A percentile compares a stretch with the other conserved stretches of the same genome.
Evolutionary conservation across 2,113 vertebrate genomes (phyloP).

Genomic region (Kobus ellipsiprymnus): DNA sequence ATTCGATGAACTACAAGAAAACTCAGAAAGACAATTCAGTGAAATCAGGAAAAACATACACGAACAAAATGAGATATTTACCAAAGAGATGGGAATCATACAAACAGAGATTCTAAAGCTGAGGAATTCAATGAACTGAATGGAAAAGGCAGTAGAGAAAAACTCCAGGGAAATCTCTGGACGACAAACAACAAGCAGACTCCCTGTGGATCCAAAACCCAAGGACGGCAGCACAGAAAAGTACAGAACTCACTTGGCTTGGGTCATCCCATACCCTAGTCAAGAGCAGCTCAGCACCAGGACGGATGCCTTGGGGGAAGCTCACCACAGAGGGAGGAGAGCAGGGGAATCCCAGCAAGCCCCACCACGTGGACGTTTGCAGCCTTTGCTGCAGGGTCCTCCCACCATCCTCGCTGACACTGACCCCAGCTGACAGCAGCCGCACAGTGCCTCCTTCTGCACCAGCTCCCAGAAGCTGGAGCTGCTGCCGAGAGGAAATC

Average conservation of each 20-base stretch:
- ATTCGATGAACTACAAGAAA: neutral
- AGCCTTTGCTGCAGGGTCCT: neutral
- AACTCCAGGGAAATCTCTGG: neutral
- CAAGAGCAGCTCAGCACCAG: neutral
- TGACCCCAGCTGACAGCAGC: neutral
- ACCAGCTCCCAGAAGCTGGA: neutral
- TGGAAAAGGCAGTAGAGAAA: neutral
- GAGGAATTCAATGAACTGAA: neutral
- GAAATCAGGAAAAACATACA: neutral
- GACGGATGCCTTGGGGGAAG: neutral
- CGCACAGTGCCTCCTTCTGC: neutral
- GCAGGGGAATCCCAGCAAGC: neutral
- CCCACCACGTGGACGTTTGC: neutral
- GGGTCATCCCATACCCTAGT: neutral
- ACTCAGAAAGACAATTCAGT: neutral
- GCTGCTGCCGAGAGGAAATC: neutral
- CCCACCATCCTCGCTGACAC: neutral
- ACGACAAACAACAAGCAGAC: neutral
- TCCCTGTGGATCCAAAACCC: neutral
- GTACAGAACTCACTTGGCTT: neutral
- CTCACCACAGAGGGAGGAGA: neutral
- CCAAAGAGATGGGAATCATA: neutral
- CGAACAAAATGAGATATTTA: neutral
- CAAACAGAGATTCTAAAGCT: neutral
- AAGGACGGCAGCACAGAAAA: neutral